A percentile compares a stretch with the other conserved stretches of the same genome.
These are phyloP conservation scores for Micropoecilia bifurca DNA, from an alignment of 2,797 vertebrate genomes.

Conservation along the genomic window DNA sequence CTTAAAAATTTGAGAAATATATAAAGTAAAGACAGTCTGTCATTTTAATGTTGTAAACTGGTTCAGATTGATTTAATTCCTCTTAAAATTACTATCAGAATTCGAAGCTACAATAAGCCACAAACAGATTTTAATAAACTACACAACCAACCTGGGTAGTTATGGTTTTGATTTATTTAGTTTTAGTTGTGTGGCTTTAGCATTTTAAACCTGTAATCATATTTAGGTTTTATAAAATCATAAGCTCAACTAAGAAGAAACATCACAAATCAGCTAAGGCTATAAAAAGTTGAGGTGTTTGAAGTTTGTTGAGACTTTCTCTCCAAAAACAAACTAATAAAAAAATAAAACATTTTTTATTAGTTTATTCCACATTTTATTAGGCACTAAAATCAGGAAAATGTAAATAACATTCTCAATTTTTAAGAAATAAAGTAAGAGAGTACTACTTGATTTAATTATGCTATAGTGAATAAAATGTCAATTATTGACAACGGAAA, in stretches of 20 bases:
- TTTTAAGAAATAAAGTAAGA: neutral
- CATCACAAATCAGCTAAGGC: neutral
- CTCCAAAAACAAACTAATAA: neutral
- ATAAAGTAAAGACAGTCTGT: neutral
- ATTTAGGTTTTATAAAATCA: neutral
- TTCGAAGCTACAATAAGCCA: neutral
- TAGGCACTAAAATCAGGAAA: neutral
- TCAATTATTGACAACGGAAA: neutral
- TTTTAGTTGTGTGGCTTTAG: neutral
- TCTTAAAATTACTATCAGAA: neutral
- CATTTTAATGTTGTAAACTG: neutral
- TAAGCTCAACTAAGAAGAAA: neutral
- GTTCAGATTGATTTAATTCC: neutral
- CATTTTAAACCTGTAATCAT: neutral
- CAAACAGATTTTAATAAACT: neutral
- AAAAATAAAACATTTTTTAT: neutral
- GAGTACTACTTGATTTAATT: neutral
- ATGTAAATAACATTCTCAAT: neutral
- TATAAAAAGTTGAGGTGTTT: neutral
- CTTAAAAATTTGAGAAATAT: neutral
- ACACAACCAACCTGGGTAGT: neutral
- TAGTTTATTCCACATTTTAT: no score
- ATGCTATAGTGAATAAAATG: neutral
- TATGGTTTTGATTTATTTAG: neutral
- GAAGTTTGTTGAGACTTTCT: neutral